Conservation (phyloP, 2,113 vertebrate genomes). For the Apistogramma diplotaenia region DNA sequence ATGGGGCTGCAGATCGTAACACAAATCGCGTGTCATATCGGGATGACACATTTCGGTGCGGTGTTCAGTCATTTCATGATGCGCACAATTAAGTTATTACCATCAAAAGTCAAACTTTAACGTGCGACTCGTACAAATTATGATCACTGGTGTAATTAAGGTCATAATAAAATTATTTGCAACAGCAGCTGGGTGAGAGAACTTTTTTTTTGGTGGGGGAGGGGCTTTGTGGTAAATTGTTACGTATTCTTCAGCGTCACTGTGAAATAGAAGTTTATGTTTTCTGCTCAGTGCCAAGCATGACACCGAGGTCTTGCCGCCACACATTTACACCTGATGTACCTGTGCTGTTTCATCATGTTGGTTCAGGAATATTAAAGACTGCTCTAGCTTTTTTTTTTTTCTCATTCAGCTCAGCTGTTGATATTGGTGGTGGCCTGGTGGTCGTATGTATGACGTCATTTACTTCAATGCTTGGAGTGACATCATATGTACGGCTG, state of each 20-base stretch:
- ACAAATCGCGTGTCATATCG: neutral
- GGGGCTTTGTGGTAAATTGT: neutral
- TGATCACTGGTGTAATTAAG: neutral
- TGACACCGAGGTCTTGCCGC: neutral
- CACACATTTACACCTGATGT: neutral
- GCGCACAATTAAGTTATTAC: neutral
- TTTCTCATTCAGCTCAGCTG: slow-evolving; percentile 14
- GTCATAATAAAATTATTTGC: neutral
- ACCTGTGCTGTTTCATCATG: neutral
- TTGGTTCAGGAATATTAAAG: neutral
- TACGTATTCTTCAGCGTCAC: neutral
- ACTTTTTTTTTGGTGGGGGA: no score
- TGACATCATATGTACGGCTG: slow-evolving; percentile 98
- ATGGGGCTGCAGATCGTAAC: neutral
- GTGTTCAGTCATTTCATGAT: neutral
- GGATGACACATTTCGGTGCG: neutral
- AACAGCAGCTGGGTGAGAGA: neutral
- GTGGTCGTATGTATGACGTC: slow-evolving; percentile 96
- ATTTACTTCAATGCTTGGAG: slow-evolving; percentile 93
- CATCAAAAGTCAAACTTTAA: neutral
- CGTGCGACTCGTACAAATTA: neutral
- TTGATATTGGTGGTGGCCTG: slow-evolving; percentile 87
- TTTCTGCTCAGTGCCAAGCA: slow-evolving; percentile 11
- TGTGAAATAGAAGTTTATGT: slow-evolving; percentile 7
- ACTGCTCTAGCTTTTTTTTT: no score